These are phyloP conservation scores for Rhineura floridana DNA, from an alignment of 2,113 vertebrate species.

Conservation along the genomic window DNA sequence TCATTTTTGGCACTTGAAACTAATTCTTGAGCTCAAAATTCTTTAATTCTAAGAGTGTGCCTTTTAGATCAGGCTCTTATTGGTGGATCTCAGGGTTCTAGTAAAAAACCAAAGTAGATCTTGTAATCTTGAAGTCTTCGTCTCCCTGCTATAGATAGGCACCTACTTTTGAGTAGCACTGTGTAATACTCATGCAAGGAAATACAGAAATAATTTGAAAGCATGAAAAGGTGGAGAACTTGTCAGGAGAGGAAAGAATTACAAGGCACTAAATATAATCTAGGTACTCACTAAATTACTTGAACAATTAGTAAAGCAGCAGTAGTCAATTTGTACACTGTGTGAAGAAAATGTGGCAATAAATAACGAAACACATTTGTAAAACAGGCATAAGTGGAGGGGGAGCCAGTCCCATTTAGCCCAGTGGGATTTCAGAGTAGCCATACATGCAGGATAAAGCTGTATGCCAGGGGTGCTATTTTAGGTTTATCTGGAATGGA, in stretches of 20 bases:
- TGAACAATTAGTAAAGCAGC: slow-evolving; percentile 64
- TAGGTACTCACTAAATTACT: slow-evolving; percentile 55
- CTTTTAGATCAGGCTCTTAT: no score
- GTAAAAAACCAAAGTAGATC: no score
- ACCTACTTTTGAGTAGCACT: no score
- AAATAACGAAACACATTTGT: slow-evolving; percentile 57
- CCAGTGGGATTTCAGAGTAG: neutral
- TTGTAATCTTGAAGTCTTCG: no score
- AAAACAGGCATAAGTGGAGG: slow-evolving; percentile 9
- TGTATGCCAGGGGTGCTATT: neutral
- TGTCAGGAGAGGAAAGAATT: slow-evolving; percentile 51
- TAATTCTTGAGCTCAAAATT: no score
- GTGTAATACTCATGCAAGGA: neutral
- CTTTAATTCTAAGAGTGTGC: no score
- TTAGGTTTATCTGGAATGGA: neutral
- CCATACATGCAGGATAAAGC: neutral
- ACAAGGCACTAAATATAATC: slow-evolving; percentile 53
- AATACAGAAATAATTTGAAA: slow-evolving; percentile 27
- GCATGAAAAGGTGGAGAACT: neutral
- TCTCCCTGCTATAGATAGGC: no score
- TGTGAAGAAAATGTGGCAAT: slow-evolving; percentile 47
- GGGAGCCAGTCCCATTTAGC: neutral
- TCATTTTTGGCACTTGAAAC: no score
- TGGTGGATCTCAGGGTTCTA: no score
- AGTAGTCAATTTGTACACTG: slow-evolving; percentile 60